Base-by-base conservation (phyloP, 2,797 vertebrate species). In the Labeo calbasu region DNA sequence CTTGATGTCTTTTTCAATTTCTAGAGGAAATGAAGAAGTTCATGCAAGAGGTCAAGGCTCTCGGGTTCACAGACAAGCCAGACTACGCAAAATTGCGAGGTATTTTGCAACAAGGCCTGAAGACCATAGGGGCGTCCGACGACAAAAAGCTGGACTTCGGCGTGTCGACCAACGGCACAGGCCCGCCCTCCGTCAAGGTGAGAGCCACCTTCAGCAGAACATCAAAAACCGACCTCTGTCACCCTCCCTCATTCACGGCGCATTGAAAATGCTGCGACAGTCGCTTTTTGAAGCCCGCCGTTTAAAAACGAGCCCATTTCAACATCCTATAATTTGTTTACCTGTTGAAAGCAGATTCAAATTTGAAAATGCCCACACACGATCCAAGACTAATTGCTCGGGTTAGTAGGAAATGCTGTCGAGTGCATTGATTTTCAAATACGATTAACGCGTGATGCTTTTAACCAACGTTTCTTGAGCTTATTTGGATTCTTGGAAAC, bases 21-120 rank as follows among this genome's bases (percentile, higher is more conserved):
- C 88, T 89, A 99, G 98, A 90, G 88, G 98, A 98, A 94, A 92
- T 99, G 85, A 91, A 92, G 84, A 96, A 90, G 84, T 99, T 97
- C 88, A 93, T 99, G 96, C 96, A 97, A 91, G 96, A 94, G 77
- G 95, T 98, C 65, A 96, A 95, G 46, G 86, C 92, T 6, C 89
- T 99, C 86, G 91, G 85, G 65, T 99, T 98, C 88, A 87, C 93
- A 3, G 96, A 97, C 79, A 96, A 94, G 77, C 98, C 98, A 4
- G 88, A 90, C 0, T 99, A 99, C 85, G 92, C 96, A 25, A 93
- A 93, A 79, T 91, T 99, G 50, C 95, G 96, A 84, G 92, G 94
- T 86, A 94, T 98, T 85, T 95, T 99, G 86, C 92, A 94, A 86
- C 92, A 94, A 73, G 98, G 97, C 51, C 95, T 99, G 1, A 96